A percentile compares a stretch with the other conserved stretches of the same genome.
These are phyloP conservation scores for Tetrao urogallus DNA, from an alignment of 2,113 vertebrate genomes.

Conservation along the genomic window DNA sequence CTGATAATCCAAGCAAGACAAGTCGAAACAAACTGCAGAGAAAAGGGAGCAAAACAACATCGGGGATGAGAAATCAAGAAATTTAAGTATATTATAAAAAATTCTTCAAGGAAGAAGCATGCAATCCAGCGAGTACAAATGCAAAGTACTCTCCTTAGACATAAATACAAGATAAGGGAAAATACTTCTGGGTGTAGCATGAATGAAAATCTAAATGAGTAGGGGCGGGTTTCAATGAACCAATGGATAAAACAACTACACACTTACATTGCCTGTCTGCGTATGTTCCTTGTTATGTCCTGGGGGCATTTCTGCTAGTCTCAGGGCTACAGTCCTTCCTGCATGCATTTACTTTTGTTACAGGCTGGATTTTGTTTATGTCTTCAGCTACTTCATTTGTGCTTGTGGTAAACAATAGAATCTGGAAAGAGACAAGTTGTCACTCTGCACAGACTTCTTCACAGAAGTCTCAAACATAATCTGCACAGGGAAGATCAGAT, in stretches of 20 bases:
- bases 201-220: neutral
- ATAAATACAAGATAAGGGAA: neutral
- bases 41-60: neutral
- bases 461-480: neutral
- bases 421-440: neutral
- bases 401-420: neutral
- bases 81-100: neutral
- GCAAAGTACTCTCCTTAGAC: neutral
- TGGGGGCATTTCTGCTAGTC: neutral
- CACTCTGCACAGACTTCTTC: neutral
- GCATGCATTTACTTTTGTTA: neutral
- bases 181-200: neutral
- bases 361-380: neutral
- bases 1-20: too few relatives aligned
- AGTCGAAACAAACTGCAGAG: neutral
- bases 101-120: neutral
- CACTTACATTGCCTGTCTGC: neutral
- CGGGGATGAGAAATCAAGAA: neutral
- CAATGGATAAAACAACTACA: neutral
- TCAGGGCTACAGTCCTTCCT: neutral
- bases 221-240: neutral
- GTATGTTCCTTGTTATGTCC: neutral
- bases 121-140: neutral
- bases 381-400: neutral
- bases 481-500: neutral